Evolutionary conservation across 2,113 vertebrate genomes (phyloP), one percentile per base, ranked within the genome.

Genomic region (Pseudorhombus dupliciocellatus): DNA sequence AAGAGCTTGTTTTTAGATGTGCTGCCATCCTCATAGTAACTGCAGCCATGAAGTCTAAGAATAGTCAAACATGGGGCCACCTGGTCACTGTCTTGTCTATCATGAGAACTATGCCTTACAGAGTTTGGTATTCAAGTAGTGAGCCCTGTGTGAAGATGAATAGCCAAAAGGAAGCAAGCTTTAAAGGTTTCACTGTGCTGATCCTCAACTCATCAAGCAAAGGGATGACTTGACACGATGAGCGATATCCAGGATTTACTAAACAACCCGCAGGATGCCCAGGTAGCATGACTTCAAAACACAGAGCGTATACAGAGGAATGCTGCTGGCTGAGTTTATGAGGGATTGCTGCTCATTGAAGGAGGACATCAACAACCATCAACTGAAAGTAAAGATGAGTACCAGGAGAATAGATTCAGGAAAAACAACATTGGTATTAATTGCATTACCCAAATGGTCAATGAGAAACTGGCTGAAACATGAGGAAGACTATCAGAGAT

Each of bases 21-120:
- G 11, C 18, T 51, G 30, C 50, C 28, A 42, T 69, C 21, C n/a
- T 71, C 14, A 46, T 5, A 55, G 62, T 71, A 54, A 48, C 34
- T 54, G 18, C n/a, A 63, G 44, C 53, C 24, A 64, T 34, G 42
- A 40, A 48, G 67, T 57, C 24, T 1, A n/a, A 22, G 75, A 53
- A 0, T 24, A 56, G 54, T 21, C 31, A 53, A 46, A 66, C 20
- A n/a, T 34, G 7, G 44, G 10, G 25, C 12, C 14, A 20, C 15
- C 40, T 42, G 40, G 40, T 44, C 40, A 6, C 34, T 37, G 2
- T 44, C 15, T 15, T 44, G 15, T 16, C 40, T 18, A 50, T 50
- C n/a, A 14, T 52, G 50, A 24, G 10, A 24, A 26, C 25, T 26
- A 6, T 7, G 53, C 28, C 18, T 55, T 6, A 26, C 25, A 55